These are phyloP conservation scores for Clarias gariepinus DNA, from an alignment of 2,113 vertebrate genomes.

Conservation along the genomic window DNA sequence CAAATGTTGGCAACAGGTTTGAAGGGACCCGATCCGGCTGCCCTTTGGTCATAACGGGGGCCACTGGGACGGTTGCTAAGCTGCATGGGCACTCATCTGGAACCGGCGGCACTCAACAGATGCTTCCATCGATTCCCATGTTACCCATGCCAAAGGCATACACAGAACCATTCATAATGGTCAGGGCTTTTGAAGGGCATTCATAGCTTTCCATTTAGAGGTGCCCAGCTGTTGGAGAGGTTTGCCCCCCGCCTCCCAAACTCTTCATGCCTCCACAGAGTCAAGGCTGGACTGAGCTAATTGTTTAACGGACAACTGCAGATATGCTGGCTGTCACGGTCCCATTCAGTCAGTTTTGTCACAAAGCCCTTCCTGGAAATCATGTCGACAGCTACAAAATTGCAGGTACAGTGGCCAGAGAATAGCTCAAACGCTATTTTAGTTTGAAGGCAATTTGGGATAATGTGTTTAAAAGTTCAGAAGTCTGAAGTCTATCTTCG, in stretches of 20 bases:
- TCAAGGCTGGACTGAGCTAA: slow-evolving; percentile 46
- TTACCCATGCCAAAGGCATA: slow-evolving; percentile 46
- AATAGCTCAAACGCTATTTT: slow-evolving; percentile 49
- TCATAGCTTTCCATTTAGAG: slow-evolving; percentile 59
- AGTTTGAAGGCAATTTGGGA: slow-evolving; percentile 42
- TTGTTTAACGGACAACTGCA: slow-evolving; percentile 49
- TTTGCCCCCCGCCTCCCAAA: slow-evolving; percentile 19
- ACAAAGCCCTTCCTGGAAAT: slow-evolving; percentile 51
- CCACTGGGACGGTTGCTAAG: slow-evolving; percentile 47
- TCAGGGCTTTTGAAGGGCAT: slow-evolving; percentile 53
- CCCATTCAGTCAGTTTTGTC: slow-evolving; percentile 49
- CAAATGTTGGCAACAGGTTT: slow-evolving; percentile 29
- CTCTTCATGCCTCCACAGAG: slow-evolving; percentile 10
- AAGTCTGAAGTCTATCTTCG: slow-evolving; percentile 16
- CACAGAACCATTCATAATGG: slow-evolving; percentile 30
- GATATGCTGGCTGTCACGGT: slow-evolving; percentile 44
- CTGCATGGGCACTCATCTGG: slow-evolving; percentile 57
- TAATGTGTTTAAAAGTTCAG: slow-evolving; percentile 17
- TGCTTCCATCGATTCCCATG: slow-evolving; percentile 57
- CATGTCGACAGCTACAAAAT: slow-evolving; percentile 45
- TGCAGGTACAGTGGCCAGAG: slow-evolving; percentile 29
- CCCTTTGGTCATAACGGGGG: slow-evolving; percentile 42
- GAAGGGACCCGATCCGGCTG: slow-evolving; percentile 17
- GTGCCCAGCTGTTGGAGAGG: slow-evolving; percentile 55
- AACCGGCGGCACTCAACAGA: slow-evolving; percentile 56